Evolutionary conservation across 2,113 vertebrate genomes (phyloP).

Genomic region (Mirza zaza): DNA sequence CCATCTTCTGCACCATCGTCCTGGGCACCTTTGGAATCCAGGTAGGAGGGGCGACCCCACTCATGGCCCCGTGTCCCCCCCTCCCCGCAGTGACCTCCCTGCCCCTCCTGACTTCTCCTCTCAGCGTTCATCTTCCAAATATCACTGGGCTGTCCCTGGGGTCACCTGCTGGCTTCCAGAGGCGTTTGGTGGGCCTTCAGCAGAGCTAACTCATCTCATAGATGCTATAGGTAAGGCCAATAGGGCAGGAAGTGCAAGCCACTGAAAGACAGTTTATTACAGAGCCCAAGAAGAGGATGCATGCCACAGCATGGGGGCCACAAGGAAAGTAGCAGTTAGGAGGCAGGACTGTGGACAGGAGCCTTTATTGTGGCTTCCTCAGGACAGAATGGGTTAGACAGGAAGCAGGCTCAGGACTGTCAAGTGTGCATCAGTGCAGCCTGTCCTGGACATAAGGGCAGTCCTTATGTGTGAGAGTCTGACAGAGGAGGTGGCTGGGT

Average conservation of each 20-base stretch:
- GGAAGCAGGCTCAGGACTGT: background rate
- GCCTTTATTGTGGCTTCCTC: background rate
- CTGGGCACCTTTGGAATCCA: slow-evolving; percentile 95
- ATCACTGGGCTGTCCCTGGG: background rate
- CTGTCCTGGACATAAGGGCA: no score
- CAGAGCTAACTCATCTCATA: background rate
- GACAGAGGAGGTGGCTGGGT: background rate
- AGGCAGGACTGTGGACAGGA: background rate
- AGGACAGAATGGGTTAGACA: background rate
- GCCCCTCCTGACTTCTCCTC: background rate
- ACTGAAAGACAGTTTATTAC: background rate
- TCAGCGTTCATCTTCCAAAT: background rate
- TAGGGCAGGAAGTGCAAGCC: background rate
- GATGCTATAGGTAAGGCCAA: background rate
- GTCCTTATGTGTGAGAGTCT: background rate
- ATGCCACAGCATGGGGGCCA: background rate
- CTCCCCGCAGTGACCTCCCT: no score
- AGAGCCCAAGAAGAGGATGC: background rate
- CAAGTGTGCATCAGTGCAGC: no score
- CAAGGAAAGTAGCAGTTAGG: background rate
- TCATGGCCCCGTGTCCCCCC: no score
- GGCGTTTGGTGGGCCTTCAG: background rate
- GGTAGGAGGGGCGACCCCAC: slow-evolving; percentile 82
- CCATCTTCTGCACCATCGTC: slow-evolving; percentile 98
- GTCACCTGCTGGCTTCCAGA: background rate